Base-by-base conservation (phyloP, 1,140 invertebrate genomes). In the Heliconius congener region DNA sequence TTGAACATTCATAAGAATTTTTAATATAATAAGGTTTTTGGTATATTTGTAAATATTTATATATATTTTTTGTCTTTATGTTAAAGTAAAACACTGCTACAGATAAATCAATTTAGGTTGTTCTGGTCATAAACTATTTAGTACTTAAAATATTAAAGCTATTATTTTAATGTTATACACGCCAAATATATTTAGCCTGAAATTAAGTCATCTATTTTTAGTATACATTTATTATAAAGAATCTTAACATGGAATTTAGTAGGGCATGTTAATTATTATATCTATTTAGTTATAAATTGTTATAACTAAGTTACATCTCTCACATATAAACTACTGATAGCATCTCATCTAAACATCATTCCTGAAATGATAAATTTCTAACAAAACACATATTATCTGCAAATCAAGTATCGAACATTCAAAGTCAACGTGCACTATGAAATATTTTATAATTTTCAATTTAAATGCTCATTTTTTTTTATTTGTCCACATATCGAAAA, bases 311-410 rank as follows among this genome's bases (percentile, higher is more conserved):
- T 81, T 27, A 81, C 76, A 81, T 50, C 39, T 80, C 34, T 50
- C 52, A 80, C 79, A 81, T 60, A 77, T 74, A 81, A 73, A 71
- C 79, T 81, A 81, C 79, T 39, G 74, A n/a, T 72, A 81, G 76
- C 79, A 73, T 73, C 70, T 77, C 57, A 66, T 77, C 79, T 81
- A 81, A 34, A 74, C 71, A 77, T 18, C 71, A 72, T 74, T 71
- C n/a, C 60, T 74, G 70, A 30, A 50, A 72, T 39, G 55, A 57
- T 60, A 81, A 71, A 34, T 42, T 73, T 74, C 46, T 77, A 73
- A 74, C 76, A 77, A 52, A 71, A 81, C 75, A 81, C 75, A 71
- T 60, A 30, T 37, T 74, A 34, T 71, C 76, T 77, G 74, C 79
- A 76, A 76, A 79, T 76, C 39, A 80, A 34, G 39, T 72, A 37